phyloP scores from a whole-genome alignment of 2,888 invertebrate species.

The Protophormia terraenovae region DNA sequence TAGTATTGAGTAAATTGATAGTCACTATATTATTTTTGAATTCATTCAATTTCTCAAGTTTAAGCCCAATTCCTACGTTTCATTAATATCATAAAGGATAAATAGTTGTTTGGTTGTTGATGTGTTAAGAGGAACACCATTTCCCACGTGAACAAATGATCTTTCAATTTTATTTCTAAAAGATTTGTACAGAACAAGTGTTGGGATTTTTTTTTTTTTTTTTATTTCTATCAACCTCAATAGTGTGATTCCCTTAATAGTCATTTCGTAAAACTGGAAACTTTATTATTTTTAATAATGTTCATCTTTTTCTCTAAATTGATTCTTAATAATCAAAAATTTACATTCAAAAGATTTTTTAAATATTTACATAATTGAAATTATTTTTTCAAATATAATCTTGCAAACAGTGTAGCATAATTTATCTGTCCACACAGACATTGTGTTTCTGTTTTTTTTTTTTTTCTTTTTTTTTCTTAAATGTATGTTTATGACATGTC shows the following conservation, averaged over 20 bases:
- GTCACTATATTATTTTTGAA: slow-evolving; percentile 61
- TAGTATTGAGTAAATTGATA: slow-evolving; percentile 77
- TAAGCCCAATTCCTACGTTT: neutral
- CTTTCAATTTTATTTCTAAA: too few species aligned
- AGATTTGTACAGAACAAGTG: too few species aligned
- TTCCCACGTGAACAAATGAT: neutral
- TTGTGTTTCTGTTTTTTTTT: neutral
- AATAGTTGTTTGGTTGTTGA: neutral
- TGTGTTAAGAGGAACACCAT: neutral
- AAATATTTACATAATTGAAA: neutral
- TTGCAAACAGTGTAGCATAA: slow-evolving; percentile 11
- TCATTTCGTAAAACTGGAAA: too few species aligned
- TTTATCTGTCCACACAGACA: neutral
- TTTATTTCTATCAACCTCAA: too few species aligned
- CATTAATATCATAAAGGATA: neutral
- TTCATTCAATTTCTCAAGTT: slow-evolving; percentile 9
- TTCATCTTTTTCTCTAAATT: too few species aligned
- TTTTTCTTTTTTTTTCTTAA: neutral
- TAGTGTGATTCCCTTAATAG: too few species aligned
- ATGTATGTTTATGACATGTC: slow-evolving; percentile 54
- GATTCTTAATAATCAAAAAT: too few species aligned
- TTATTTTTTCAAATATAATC: neutral
- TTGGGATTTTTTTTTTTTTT: too few species aligned
- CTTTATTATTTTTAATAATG: too few species aligned
- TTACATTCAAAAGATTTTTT: too few species aligned